phyloP scores from a whole-genome alignment of 2,888 invertebrate species.

The Ecdyonurus torrentis region DNA sequence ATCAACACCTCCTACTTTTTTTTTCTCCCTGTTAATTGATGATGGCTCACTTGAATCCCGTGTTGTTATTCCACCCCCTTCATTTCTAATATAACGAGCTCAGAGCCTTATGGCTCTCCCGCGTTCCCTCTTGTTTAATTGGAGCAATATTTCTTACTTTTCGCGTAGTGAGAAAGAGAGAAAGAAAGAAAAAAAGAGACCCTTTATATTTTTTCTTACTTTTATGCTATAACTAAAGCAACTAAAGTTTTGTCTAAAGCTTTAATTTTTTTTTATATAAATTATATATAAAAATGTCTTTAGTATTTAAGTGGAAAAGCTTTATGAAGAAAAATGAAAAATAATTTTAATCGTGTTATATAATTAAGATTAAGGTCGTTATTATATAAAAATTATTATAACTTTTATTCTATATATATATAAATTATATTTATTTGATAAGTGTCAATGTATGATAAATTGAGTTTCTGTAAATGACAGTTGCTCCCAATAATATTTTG shows the following conservation, averaged over 20 bases:
- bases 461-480: too few species aligned
- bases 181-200: too few species aligned
- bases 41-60: background rate
- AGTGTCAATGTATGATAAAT: too few species aligned
- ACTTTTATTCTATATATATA: too few species aligned
- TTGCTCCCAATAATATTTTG: too few species aligned
- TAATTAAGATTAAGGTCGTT: too few species aligned
- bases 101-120: background rate
- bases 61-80: background rate
- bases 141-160: slow-evolving; percentile 3
- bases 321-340: too few species aligned
- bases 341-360: too few species aligned
- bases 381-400: too few species aligned
- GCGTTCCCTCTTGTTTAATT: background rate
- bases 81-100: background rate
- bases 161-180: background rate
- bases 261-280: background rate
- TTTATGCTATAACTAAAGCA: background rate
- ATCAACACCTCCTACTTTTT: background rate
- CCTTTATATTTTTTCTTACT: too few species aligned
- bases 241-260: background rate
- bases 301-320: background rate
- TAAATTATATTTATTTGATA: too few species aligned
- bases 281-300: background rate
- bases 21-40: background rate